A percentile compares a stretch with the other conserved stretches of the same genome.
These are phyloP conservation scores for Muscicapa comitata DNA, from an alignment of 2,797 vertebrate species.

Conservation along the genomic window DNA sequence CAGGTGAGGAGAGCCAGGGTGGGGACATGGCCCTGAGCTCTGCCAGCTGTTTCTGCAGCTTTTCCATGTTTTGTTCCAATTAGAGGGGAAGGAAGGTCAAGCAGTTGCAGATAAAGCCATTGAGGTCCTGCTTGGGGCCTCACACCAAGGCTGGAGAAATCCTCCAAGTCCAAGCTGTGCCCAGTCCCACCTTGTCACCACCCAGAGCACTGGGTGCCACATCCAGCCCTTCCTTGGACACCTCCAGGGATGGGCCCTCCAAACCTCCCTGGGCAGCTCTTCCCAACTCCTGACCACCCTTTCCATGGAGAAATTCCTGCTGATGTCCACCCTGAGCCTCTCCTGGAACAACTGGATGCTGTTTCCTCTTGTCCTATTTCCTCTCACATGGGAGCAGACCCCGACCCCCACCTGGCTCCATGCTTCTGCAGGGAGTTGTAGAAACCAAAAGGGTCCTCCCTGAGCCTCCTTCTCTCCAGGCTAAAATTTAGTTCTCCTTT, in stretches of 20 bases:
- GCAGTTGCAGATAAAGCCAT: neutral
- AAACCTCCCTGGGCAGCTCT: neutral
- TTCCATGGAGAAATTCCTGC: neutral
- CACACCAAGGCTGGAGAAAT: neutral
- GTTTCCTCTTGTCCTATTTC: neutral
- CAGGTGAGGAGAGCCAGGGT: conserved; percentile 80
- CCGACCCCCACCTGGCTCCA: accelerated
- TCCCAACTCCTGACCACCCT: neutral
- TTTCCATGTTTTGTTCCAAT: neutral
- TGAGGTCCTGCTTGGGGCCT: neutral
- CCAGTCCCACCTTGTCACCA: accelerated
- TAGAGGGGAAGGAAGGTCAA: neutral
- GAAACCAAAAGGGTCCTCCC: neutral
- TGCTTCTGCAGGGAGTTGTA: neutral
- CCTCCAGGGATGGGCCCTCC: neutral
- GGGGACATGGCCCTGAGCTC: neutral
- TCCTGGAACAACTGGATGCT: neutral
- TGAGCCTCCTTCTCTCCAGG: neutral
- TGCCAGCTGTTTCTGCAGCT: accelerated
- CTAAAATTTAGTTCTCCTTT: neutral
- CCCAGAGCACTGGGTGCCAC: neutral
- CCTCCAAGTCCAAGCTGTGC: neutral
- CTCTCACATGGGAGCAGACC: neutral
- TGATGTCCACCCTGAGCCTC: neutral
- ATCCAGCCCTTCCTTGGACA: neutral